Evolutionary conservation across 2,888 invertebrate genomes (phyloP), one percentile per base, ranked within the genome.

Genomic region (Folsomia manolachei): DNA sequence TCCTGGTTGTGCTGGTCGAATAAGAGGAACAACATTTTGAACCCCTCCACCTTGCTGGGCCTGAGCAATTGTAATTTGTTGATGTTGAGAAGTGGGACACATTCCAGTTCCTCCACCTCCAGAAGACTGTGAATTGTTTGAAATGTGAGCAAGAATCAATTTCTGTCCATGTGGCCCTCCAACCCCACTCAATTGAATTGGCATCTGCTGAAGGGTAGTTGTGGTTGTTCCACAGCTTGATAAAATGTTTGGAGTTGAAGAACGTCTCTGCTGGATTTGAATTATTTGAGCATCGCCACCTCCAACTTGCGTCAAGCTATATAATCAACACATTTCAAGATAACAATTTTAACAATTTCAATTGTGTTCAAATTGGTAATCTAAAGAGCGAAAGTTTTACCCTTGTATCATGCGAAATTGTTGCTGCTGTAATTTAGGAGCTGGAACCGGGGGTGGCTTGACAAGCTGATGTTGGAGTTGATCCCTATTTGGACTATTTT

Each of bases 401-500:
- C 72, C 71, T 71, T 75, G 73, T 19, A 69, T 56, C 24, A 60
- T 52, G 25, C 70, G 52, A 21, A 52, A 27, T 26, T 66, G 67
- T 65, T 79, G 70, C 25, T 67, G 75, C 21, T 69, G 62, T 4
- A 71, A 52, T 19, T 70, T 25, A 66, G 73, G 73, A 2, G 24
- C 64, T 67, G 92, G 85, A 75, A 92, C 86, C 1, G 94, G 93
- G 0, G 78, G 79, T 18, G 94, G 94, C 61, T 94, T 94, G 78
- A 93, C 90, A 80, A 94, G 84, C 83, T 94, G 94, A 4, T 91
- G 91, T 71, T 92, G 89, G 64, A 94, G 84, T 81, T 93, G 93
- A 83, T 94, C 93, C 21, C 94, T 87, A 85, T 95, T 95, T 0
- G 94, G 94, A 83, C 94, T 95, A 84, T 94, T 95, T 85, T 95